Base-by-base conservation (phyloP, 2,888 invertebrate genomes). In the Ariolimax columbianus region DNA sequence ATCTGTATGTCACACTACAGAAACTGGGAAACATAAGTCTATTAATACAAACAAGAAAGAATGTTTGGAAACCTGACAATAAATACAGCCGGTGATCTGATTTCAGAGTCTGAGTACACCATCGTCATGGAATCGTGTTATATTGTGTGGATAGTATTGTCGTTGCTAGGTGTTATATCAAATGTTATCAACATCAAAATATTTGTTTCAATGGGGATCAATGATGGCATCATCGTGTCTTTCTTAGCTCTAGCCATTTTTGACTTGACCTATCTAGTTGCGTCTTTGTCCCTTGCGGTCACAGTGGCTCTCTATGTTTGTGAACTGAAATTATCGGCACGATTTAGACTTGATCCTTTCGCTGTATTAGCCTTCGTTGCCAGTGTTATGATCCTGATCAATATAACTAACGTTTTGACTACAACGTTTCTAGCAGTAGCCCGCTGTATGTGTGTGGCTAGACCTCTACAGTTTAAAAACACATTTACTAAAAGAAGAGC, bases 391-490 rank as follows among this genome's bases (percentile, higher is more conserved):
- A 36, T 55, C 7, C 23, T 75, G 1, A 1, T 59, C 14, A 73
- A 82, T 43, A 63, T 72, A 19, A 17, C 55, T 1, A 59, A 55
- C 30, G 26, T 59, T 14, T n/a, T 73, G 26, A 82, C 59, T 36
- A 73, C 82, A 23, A 75, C 75, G 0, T 82, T 38, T 43, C 75
- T 82, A n/a, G 82, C 73, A 36, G 82, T 82, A 0, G 63, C 59
- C 38, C 4, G 75, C 1, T 82, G 82, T 33, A 30, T 59, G 33
- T 82, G 82, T 43, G 75, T 82, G 9, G 82, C 75, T 17, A 82
- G 17, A 59, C 82, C 82, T 2, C 82, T 82, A 1, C 82, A 82
- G 30, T 82, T 82, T 72, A 82, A 82, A 30, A 51, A 30, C 30
- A 1, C 4, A 1, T 82, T 82, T 38, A 82, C 59, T 0, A 33